Evolutionary conservation across 2,113 vertebrate genomes (phyloP), one percentile per base, ranked within the genome.

Genomic region (Myiozetetes cayanensis): DNA sequence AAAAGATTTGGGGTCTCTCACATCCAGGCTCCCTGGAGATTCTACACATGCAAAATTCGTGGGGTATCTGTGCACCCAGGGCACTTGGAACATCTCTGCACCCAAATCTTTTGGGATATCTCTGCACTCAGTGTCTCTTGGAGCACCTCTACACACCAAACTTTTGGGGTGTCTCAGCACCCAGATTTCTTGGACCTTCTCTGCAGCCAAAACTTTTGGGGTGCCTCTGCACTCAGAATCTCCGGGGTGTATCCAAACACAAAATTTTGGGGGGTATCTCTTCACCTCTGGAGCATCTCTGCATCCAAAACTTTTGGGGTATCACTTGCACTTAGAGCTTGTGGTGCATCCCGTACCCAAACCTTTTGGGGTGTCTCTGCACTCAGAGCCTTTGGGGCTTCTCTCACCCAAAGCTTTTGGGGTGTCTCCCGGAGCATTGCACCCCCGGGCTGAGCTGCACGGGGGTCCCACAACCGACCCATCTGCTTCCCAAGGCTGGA

Each of bases 391-490:
- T 5, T 5, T 30, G 23, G 5, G n/a, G 7, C 30, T 25, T 9
- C 7, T 81, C 30, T 28, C 28, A 49, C 56, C 21, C 44, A 24
- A 46, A 68, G n/a, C 12, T 31, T 62, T 12, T 46, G 20, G 52
- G 28, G 31, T 63, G 10, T 68, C 65, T 68, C 62, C 39, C 12
- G 52, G 19, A 75, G 35, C 44, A 8, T 6, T 47, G 79, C 2
- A 0, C 31, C 21, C 44, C 22, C 14, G 10, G 31, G 27, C 44
- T 43, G 84, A 80, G 53, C 33, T 56, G 44, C 35, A 18, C 52
- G 35, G 31, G 4, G 1, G 0, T 11, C 31, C 31, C n/a, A 23
- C 31, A 15, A 1, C 62, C 5, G 0, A 65, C 27, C 66, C 90
- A 15, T 72, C 22, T 11, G 2, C 71, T 71, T 43, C 82, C 78